phyloP scores from a whole-genome alignment of 2,888 invertebrate species.

The Cantharis rufa region DNA sequence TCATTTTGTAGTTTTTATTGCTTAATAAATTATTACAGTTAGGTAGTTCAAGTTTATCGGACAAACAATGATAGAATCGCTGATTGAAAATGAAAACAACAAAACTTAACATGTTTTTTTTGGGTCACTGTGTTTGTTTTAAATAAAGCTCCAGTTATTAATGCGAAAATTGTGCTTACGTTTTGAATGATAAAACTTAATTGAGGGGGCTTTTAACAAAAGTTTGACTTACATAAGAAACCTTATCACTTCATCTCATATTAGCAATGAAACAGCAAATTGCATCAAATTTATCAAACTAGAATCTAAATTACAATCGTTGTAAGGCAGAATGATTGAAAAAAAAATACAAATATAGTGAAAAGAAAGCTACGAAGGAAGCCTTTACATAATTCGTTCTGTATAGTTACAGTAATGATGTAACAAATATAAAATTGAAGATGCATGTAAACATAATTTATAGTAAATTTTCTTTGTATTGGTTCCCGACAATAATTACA shows the following conservation, averaged over 20 bases:
- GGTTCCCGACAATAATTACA: background rate
- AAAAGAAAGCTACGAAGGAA: background rate
- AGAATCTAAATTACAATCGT: background rate
- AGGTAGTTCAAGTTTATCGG: background rate
- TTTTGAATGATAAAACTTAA: background rate
- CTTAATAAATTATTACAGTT: background rate
- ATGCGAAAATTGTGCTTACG: background rate
- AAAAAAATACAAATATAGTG: background rate
- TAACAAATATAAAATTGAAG: background rate
- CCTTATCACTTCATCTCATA: background rate
- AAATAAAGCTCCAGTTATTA: background rate
- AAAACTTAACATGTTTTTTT: background rate
- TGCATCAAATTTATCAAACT: background rate
- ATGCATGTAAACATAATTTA: constrained; percentile 1
- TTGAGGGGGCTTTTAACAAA: background rate
- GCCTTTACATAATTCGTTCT: constrained; percentile 1
- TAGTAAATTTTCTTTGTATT: background rate
- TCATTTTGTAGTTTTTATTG: background rate
- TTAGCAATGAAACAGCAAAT: constrained; percentile 2
- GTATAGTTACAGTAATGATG: background rate
- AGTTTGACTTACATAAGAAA: background rate
- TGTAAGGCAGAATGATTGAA: background rate
- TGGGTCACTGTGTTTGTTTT: background rate
- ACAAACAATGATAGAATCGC: background rate
- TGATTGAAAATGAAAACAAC: background rate